Percentiles rank a stretch among this genome's conserved stretches.
Evolutionary conservation across 2,888 invertebrate species (phyloP).

Genomic region (Drosophila atripex): DNA sequence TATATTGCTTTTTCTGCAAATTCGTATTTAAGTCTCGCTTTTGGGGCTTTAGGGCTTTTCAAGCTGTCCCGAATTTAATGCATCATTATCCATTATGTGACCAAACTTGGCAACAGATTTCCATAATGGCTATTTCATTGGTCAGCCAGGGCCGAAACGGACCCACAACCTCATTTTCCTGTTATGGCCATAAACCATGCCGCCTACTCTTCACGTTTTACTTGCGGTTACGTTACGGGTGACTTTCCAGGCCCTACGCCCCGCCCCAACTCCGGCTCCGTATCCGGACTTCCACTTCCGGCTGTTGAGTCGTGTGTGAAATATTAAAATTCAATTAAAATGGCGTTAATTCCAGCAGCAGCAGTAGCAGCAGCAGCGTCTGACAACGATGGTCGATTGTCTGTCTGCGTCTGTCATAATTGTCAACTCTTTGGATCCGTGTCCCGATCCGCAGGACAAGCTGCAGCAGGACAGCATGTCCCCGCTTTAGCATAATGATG

Average conservation of each 20-base stretch:
- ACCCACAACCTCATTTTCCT: constrained; percentile 10
- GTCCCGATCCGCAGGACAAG: constrained; percentile 52
- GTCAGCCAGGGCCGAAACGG: constrained; percentile 24
- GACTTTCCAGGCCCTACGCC: constrained; percentile 56
- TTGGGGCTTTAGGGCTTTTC: constrained; percentile 4
- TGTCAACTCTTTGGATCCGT: constrained; percentile 69
- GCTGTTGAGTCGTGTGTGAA: constrained; percentile 71
- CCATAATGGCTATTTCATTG: constrained; percentile 74
- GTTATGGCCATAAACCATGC: constrained; percentile 26
- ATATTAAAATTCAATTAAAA: constrained; percentile 82
- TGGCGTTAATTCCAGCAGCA: constrained; percentile 78
- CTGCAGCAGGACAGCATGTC: constrained; percentile 50
- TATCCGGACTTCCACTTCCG: constrained; percentile 57
- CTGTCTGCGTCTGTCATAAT: constrained; percentile 70
- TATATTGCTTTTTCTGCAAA: not conserved
- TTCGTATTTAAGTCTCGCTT: not conserved
- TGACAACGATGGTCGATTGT: constrained; percentile 43
- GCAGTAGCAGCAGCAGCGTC: constrained; percentile 27
- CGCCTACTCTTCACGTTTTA: constrained; percentile 56
- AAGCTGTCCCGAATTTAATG: constrained; percentile 41
- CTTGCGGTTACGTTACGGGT: constrained; percentile 70
- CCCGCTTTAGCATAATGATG: constrained; percentile 69
- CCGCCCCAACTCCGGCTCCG: constrained; percentile 25
- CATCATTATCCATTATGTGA: constrained; percentile 57
- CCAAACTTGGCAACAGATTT: constrained; percentile 65